These are phyloP conservation scores for Hirundo rustica DNA, from an alignment of 2,797 vertebrate species.

Conservation along the genomic window DNA sequence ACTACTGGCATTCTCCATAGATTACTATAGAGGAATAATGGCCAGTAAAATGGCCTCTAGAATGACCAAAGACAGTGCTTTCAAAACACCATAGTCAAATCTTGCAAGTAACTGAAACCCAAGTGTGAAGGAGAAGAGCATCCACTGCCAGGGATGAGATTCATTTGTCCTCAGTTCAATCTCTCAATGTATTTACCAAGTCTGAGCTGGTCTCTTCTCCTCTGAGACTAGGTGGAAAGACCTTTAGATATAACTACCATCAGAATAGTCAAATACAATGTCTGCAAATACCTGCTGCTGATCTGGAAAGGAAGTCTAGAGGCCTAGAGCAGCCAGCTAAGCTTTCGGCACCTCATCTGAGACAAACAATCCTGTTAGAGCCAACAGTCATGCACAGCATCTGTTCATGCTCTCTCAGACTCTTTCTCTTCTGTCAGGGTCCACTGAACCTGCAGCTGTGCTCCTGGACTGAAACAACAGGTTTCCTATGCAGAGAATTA, in stretches of 20 bases:
- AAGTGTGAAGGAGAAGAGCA: background rate
- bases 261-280: background rate
- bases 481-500: background rate
- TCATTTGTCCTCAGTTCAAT: background rate
- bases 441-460: background rate
- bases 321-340: background rate
- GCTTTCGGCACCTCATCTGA: background rate
- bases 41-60: background rate
- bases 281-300: background rate
- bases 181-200: background rate
- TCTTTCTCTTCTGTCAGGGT: background rate
- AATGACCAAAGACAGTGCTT: background rate
- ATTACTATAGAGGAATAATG: background rate
- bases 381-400: background rate
- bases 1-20: background rate
- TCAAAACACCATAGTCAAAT: background rate
- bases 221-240: background rate
- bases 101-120: background rate
- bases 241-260: background rate
- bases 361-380: background rate
- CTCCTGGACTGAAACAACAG: background rate
- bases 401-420: background rate
- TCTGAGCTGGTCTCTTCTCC: background rate
- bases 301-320: background rate
- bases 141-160: accelerated